Conservation (phyloP, 1,140 invertebrate species). For the Magallana gigas region DNA sequence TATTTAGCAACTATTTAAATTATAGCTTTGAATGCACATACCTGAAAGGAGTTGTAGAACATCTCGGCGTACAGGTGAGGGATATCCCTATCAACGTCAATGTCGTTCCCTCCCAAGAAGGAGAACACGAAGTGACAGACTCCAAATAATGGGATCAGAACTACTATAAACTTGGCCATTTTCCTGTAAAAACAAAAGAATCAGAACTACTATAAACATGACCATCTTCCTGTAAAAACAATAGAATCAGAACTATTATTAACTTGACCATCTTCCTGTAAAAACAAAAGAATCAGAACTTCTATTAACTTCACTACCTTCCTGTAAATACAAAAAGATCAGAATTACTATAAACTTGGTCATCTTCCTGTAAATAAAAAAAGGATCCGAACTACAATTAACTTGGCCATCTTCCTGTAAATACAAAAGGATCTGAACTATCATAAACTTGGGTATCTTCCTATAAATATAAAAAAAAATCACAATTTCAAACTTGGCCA, state of each 20-base stretch:
- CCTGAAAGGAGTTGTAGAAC: slow-evolving; percentile 88
- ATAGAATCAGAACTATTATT: slow-evolving; percentile 83
- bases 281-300: slow-evolving; percentile 77
- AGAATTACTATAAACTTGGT: slow-evolving; percentile 86
- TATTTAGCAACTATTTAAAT: too few relatives aligned
- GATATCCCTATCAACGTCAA: slow-evolving; percentile 83
- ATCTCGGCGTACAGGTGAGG: slow-evolving; percentile 87
- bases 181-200: slow-evolving; percentile 78
- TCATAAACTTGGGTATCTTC: slow-evolving; percentile 86
- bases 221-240: slow-evolving; percentile 81
- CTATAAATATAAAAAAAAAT: slow-evolving; percentile 73
- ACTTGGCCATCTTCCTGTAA: slow-evolving; percentile 83
- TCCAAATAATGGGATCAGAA: slow-evolving; percentile 88
- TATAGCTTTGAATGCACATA: slow-evolving; percentile 70
- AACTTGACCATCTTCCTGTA: slow-evolving; percentile 84
- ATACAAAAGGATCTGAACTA: slow-evolving; percentile 80
- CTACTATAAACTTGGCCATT: slow-evolving; percentile 86
- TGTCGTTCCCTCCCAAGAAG: slow-evolving; percentile 80
- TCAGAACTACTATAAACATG: slow-evolving; percentile 86
- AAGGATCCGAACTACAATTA: slow-evolving; percentile 83
- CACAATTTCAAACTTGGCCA: slow-evolving; percentile 81
- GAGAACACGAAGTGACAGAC: slow-evolving; percentile 87
- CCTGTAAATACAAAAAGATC: slow-evolving; percentile 71
- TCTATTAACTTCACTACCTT: slow-evolving; percentile 86
- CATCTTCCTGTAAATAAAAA: slow-evolving; percentile 80